These are phyloP conservation scores for Myotis davidii DNA, from an alignment of 2,113 vertebrate genomes.

Conservation along the genomic window DNA sequence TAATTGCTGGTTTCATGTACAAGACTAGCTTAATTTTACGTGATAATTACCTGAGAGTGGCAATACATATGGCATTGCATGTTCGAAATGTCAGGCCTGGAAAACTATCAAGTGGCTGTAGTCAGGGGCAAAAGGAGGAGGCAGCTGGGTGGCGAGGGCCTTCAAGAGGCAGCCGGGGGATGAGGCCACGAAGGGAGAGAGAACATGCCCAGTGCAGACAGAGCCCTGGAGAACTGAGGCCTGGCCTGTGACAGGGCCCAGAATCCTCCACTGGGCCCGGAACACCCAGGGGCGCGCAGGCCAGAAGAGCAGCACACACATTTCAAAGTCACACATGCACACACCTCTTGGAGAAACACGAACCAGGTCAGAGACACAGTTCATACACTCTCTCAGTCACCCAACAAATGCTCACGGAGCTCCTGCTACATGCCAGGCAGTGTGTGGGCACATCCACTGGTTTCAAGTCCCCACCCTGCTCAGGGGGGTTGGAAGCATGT, in stretches of 20 bases:
- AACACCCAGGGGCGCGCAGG: not conserved
- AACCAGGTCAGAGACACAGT: not conserved
- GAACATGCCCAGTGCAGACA: not conserved
- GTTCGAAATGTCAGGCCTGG: constrained; percentile 88
- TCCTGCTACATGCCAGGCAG: not conserved
- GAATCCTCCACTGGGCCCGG: not conserved
- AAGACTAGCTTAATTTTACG: constrained; percentile 89
- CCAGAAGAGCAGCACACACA: not conserved
- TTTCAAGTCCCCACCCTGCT: not conserved
- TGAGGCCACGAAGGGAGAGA: not conserved
- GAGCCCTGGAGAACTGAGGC: not conserved
- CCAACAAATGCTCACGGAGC: not conserved
- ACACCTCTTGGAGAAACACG: not conserved
- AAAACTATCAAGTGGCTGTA: constrained; percentile 82
- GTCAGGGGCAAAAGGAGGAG: constrained; percentile 77
- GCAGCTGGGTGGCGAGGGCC: not conserved
- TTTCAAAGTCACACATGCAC: not conserved
- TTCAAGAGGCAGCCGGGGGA: not conserved
- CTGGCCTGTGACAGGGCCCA: not conserved
- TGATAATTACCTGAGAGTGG: constrained; percentile 90
- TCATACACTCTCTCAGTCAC: not conserved
- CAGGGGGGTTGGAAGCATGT: not conserved
- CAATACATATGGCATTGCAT: constrained; percentile 84
- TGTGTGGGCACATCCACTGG: not conserved
- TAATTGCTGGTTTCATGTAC: constrained; percentile 90